Base-by-base conservation (phyloP, 1,140 invertebrate species). In the Mycetomoellerius zeteki region DNA sequence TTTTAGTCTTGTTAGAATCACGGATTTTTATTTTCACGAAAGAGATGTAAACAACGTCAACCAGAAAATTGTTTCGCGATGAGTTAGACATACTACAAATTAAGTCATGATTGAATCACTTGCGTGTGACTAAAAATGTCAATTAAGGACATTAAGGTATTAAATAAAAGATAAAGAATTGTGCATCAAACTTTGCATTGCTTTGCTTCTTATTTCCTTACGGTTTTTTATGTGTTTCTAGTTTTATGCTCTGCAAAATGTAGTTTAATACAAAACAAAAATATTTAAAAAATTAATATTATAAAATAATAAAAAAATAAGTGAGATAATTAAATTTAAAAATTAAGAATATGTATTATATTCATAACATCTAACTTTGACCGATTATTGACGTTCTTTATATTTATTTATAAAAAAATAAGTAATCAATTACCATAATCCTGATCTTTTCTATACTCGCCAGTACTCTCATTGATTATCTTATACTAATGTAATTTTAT, bases 391-490 rank as follows among this genome's bases (percentile, higher is more conserved):
- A n/a, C n/a, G n/a, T n/a, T n/a, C n/a, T n/a, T n/a, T n/a, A n/a
- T n/a, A n/a, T n/a, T n/a, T n/a, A n/a, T n/a, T n/a, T n/a, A 2
- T 54, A 14, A 30, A 72, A n/a, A 33, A 30, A 69, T 12, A 73
- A 69, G 12, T 50, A 19, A 65, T 78, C 12, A n/a, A 30, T 77
- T 77, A n/a, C 37, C n/a, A n/a, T 6, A 12, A 58, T 47, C 3
- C 43, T 7, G 12, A 75, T 47, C 3, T 65, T 64, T 78, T 30
- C 19, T 30, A 21, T 12, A 56, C 12, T n/a, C 30, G 33, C 14
- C 54, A 19, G 30, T 24, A 76, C 77, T 88, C n/a, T 33, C 33
- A 19, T 33, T 0, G 19, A 73, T 86, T 69, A 16, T 0, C 3
- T 16, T 24, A 60, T 2, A 37, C 3, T 54, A 54, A 67, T 19